Evolutionary conservation across 1,140 invertebrate genomes (phyloP), one percentile per base, ranked within the genome.

Genomic region (Proales similis): DNA sequence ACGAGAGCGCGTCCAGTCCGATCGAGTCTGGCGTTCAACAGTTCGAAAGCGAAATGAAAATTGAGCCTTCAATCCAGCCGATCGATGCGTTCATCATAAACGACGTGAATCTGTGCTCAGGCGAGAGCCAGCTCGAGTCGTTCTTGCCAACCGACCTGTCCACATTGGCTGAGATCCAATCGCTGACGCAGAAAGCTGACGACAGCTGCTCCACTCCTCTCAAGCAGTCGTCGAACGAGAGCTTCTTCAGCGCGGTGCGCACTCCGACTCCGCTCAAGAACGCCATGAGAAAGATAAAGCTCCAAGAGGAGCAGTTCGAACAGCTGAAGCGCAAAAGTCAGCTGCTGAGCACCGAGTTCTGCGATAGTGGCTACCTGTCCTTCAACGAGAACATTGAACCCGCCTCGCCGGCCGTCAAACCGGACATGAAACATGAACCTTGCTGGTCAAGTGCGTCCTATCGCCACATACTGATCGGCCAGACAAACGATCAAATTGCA

Each of bases 321-420:
- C 33, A 47, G 20, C 60, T 64, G 14, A 45, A 47, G 26, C 12
- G 26, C 5, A 61, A 61, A 19, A 61, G 63, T 22, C 12, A 36
- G 2, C 24, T n/a, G n/a, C n/a, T 64, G 14, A 64, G 63, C 7
- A 27, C 60, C 22, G 63, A 64, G 17, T 64, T 64, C 47, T 45
- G 42, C 12, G 63, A 61, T 14, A 62, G 51, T 45, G 63, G 63
- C 22, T 53, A 61, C 38, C 39, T 49, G 60, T 64, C 60, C 27
- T 48, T 64, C 38, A 61, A 47, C 46, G 51, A 57, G 45, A 57
- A 57, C 33, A n/a, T n/a, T n/a, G n/a, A n/a, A n/a, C n/a, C n/a
- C n/a, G n/a, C n/a, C n/a, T n/a, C n/a, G n/a, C n/a, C n/a, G n/a
- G n/a, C n/a, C n/a, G n/a, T n/a, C n/a, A n/a, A n/a, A n/a, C n/a